Evolutionary conservation across 1,140 invertebrate species (phyloP).

Genomic region (Panagrolaimus sp.): DNA sequence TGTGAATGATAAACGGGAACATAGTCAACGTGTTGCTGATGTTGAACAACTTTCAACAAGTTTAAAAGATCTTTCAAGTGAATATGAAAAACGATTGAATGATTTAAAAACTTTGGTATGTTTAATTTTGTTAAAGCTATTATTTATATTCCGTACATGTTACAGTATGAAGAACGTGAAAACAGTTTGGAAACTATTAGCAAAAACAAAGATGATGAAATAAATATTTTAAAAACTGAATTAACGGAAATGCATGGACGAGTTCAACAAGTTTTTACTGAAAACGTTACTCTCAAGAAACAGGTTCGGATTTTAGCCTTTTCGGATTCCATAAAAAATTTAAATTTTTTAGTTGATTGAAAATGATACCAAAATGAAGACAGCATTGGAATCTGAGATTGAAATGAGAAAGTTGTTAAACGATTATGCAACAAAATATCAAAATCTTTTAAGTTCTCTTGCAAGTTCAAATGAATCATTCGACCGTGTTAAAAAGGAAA

Average conservation of each 20-base stretch:
- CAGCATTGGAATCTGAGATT: conserved; percentile 37
- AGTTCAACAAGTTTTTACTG: conserved; percentile 36
- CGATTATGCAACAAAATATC: conserved; percentile 22
- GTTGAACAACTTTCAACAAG: conserved; percentile 38
- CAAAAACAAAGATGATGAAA: conserved; percentile 36
- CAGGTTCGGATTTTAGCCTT: neutral
- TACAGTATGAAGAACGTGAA: conserved; percentile 48
- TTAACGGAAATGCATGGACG: conserved; percentile 35
- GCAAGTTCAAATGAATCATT: conserved; percentile 42
- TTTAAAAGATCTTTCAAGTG: conserved; percentile 32
- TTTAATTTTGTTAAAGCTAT: conserved; percentile 6
- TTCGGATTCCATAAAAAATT: neutral
- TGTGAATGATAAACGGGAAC: conserved; percentile 35
- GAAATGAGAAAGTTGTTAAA: conserved; percentile 35
- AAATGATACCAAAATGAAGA: conserved; percentile 36
- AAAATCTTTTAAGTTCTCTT: conserved; percentile 30
- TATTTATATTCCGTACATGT: neutral
- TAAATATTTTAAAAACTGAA: conserved; percentile 28
- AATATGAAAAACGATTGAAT: conserved; percentile 42
- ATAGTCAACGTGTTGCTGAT: conserved; percentile 35
- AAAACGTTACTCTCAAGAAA: conserved; percentile 42
- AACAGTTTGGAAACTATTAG: conserved; percentile 25
- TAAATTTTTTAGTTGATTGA: conserved; percentile 33
- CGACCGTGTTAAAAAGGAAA: conserved; percentile 38
- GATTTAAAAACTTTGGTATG: conserved; percentile 44